Base-by-base conservation (phyloP, 2,797 vertebrate genomes). In the Eurystomus glaucurus region DNA sequence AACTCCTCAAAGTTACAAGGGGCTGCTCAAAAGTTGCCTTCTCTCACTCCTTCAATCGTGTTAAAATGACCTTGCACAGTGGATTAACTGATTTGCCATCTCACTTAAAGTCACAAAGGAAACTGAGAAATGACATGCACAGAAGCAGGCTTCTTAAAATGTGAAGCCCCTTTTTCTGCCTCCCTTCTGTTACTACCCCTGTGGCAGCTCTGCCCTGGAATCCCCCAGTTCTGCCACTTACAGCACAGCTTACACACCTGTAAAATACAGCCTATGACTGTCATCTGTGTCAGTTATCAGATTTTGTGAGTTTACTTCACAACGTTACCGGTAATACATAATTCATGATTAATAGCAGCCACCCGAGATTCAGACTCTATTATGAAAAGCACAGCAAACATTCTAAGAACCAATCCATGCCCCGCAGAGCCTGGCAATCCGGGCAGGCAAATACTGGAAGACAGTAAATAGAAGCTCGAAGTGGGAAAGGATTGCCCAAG, bases 331-430 rank as follows among this genome's bases (percentile, higher is more conserved):
- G 75, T 14, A 85, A 94, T 90, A 25, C 45, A 75, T 93, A 88
- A 95, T 95, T 93, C 85, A 91, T 91, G 22, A 50, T 71, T 75
- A 91, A 74, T 5, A 88, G 75, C 79, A 70, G 35, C 75, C 89
- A 68, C 50, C 37, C 1, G 21, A 93, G 85, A 94, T 45, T 52
- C 71, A 68, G 77, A 23, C 45, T 74, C 61, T 60, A 10, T 86
- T 28, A 80, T 33, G 64, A 37, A 37, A 77, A 84, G 82, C 65
- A 90, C 57, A 75, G 85, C 65, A 93, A 96, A 92, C 58, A 85
- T 9, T 4, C 2, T 19, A 52, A 83, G 85, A 61, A 12, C 3
- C 51, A 83, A 7, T 62, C 85, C 85, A 79, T 51, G 82, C 54
- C 50, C 57, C 6, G 2, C 55, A 68, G 91, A 70, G 31, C 82